A percentile compares a stretch with the other conserved stretches of the same genome.
phyloP scores from a whole-genome alignment of 1,140 invertebrate genomes.

The Cydia strobilella region DNA sequence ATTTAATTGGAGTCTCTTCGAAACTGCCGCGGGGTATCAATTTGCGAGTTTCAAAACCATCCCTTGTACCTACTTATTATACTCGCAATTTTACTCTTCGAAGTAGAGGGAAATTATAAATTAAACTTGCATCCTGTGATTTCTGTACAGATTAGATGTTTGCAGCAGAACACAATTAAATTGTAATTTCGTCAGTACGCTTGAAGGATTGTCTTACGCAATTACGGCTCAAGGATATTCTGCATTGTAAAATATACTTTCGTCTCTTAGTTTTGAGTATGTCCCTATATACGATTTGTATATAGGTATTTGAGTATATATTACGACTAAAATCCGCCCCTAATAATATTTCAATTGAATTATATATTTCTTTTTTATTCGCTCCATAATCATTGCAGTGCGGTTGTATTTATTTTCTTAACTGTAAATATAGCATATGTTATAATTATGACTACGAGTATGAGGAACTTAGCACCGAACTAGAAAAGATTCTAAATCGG shows the following conservation, averaged over 20 bases:
- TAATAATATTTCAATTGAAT: too few relatives aligned
- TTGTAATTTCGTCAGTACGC: constrained; percentile 9
- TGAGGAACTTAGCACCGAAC: neutral
- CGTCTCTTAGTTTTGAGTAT: neutral
- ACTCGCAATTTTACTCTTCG: constrained; percentile 39
- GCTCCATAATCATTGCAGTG: too few relatives aligned
- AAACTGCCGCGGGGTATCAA: constrained; percentile 43
- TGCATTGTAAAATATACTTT: neutral
- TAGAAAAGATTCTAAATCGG: neutral
- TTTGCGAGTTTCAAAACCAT: constrained; percentile 43
- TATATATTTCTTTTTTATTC: too few relatives aligned
- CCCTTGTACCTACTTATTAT: constrained; percentile 37
- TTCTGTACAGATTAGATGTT: neutral
- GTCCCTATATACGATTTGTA: too few relatives aligned
- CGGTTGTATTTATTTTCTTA: too few relatives aligned
- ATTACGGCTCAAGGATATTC: neutral
- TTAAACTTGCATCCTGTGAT: constrained; percentile 37
- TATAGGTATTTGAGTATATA: too few relatives aligned
- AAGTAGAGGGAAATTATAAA: constrained; percentile 43
- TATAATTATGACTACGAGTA: too few relatives aligned
- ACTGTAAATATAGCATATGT: too few relatives aligned
- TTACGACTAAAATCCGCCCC: too few relatives aligned
- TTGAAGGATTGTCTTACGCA: neutral
- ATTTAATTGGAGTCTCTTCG: constrained; percentile 56
- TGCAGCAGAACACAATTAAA: neutral